phyloP scores from a whole-genome alignment of 2,113 vertebrate species.

The Myotis lucifugus region DNA sequence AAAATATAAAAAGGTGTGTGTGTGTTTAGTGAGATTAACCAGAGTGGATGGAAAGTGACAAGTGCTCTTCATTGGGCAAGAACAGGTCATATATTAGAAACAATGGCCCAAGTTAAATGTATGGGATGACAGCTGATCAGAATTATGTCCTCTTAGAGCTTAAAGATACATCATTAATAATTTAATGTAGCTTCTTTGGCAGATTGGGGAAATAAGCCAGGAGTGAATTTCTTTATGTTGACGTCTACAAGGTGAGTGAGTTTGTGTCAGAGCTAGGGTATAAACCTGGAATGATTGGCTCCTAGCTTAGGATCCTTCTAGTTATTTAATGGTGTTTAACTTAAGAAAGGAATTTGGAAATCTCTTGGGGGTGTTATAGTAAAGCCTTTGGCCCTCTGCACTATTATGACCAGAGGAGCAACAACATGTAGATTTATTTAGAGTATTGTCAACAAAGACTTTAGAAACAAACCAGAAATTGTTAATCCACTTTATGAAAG shows the following conservation, averaged over 20 bases:
- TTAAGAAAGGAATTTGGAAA: neutral
- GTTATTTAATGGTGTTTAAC: neutral
- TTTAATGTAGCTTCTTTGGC: neutral
- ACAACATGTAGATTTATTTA: neutral
- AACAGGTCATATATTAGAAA: neutral
- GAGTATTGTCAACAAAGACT: constrained; percentile 5
- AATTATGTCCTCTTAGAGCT: neutral
- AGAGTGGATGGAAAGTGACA: neutral
- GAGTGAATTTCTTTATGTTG: neutral
- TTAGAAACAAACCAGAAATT: constrained; percentile 37
- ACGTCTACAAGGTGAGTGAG: neutral
- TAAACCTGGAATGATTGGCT: neutral
- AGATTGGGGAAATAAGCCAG: neutral
- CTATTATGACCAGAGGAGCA: neutral
- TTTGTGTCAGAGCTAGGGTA: neutral
- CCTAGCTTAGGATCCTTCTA: neutral
- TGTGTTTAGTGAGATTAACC: neutral
- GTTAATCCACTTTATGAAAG: constrained; percentile 3
- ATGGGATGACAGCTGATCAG: neutral
- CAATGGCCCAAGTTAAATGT: neutral
- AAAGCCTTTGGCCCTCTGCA: neutral
- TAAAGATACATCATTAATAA: neutral
- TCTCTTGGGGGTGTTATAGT: neutral
- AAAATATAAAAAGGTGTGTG: neutral
- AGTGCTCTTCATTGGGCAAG: neutral